Conservation (phyloP, 2,888 invertebrate genomes). For the Stenchaetothrips biformis region DNA sequence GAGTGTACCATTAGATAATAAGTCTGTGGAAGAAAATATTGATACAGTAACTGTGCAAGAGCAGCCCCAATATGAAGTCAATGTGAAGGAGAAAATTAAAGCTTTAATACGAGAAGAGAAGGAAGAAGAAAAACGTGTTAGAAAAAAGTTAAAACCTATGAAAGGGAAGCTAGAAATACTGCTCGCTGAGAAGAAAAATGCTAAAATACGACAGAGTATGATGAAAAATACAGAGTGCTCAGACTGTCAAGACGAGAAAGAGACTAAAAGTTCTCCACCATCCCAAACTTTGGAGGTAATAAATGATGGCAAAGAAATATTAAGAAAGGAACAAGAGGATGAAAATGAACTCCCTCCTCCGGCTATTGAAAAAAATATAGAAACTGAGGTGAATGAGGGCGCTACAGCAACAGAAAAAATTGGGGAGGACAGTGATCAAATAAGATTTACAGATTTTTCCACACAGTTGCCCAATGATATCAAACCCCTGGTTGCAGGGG, state of each 20-base stretch:
- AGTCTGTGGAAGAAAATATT: no score
- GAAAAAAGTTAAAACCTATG: constrained; percentile 5
- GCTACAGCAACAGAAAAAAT: background rate
- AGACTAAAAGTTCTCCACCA: background rate
- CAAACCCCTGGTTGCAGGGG: background rate
- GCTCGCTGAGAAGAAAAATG: constrained; percentile 11
- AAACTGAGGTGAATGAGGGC: background rate
- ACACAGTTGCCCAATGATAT: background rate
- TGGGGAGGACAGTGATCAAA: background rate
- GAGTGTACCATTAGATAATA: no score
- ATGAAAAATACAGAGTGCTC: background rate
- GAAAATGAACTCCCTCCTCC: background rate
- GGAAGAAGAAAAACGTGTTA: background rate
- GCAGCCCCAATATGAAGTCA: background rate
- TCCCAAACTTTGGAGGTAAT: no score
- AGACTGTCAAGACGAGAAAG: background rate
- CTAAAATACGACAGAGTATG: background rate
- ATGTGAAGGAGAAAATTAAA: constrained; percentile 3
- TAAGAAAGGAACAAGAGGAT: background rate
- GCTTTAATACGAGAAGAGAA: constrained; percentile 2
- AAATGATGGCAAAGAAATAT: background rate
- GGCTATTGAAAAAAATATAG: background rate
- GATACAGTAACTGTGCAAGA: background rate
- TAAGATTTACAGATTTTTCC: background rate
- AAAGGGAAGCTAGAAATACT: background rate